phyloP scores from a whole-genome alignment of 2,888 invertebrate genomes.

The Latheticus oryzae region DNA sequence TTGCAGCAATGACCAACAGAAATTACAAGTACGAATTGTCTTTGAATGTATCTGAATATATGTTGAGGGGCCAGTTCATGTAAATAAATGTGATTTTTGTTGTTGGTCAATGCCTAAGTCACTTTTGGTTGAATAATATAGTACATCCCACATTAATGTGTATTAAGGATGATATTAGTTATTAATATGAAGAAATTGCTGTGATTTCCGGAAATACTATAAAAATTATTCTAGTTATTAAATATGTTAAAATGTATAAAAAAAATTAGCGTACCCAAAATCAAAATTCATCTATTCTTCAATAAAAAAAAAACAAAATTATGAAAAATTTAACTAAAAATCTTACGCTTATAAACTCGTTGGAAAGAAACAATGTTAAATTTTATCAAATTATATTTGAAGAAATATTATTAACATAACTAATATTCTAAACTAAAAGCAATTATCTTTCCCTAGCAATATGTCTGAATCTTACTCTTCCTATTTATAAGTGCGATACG shows the following conservation, averaged over 20 bases:
- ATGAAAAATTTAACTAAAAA: constrained; percentile 31
- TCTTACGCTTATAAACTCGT: constrained; percentile 42
- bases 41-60: not conserved
- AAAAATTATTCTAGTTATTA: constrained; percentile 28
- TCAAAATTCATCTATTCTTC: constrained; percentile 44
- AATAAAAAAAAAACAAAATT: constrained; percentile 37
- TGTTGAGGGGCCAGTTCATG: constrained; percentile 1
- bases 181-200: constrained; percentile 41
- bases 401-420: constrained; percentile 45
- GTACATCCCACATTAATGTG: constrained; percentile 31
- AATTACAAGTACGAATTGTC: not conserved
- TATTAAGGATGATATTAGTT: constrained; percentile 32
- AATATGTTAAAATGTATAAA: constrained; percentile 33
- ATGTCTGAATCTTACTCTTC: constrained; percentile 42
- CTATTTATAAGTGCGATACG: constrained; percentile 25
- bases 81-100: not conserved
- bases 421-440: constrained; percentile 65
- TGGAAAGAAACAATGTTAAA: constrained; percentile 18
- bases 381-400: constrained; percentile 27
- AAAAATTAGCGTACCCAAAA: constrained; percentile 32
- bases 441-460: constrained; percentile 64
- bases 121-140: constrained; percentile 20
- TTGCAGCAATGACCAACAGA: constrained; percentile 16
- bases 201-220: constrained; percentile 41
- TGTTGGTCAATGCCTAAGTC: constrained; percentile 21